phyloP scores from a whole-genome alignment of 2,113 vertebrate species.

The Turnix velox region DNA sequence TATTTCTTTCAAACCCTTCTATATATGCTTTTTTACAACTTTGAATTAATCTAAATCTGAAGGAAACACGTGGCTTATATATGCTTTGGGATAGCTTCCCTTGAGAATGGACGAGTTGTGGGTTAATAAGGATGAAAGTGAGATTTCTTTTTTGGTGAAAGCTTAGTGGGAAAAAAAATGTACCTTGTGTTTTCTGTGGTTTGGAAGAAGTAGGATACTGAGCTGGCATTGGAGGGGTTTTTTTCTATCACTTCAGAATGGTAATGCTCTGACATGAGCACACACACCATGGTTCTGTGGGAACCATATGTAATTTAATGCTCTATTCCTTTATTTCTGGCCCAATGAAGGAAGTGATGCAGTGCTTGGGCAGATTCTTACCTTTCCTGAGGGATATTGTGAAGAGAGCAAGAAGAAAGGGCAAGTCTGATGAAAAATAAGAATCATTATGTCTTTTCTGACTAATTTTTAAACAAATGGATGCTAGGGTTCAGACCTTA shows the following conservation, averaged over 20 bases:
- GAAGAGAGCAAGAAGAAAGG: not conserved
- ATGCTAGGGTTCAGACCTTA: not conserved
- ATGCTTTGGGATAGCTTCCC: not conserved
- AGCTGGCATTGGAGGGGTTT: not conserved
- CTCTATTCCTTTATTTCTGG: not conserved
- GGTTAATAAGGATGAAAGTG: not conserved
- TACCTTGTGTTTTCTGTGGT: not conserved
- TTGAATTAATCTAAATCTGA: not conserved
- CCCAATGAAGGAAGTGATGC: not conserved
- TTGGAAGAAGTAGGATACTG: not conserved
- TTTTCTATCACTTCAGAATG: not conserved
- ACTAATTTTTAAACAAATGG: not conserved
- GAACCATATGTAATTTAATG: not conserved
- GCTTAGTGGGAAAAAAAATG: not conserved
- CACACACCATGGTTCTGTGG: not conserved
- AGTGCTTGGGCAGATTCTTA: not conserved
- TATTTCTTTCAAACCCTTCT: not conserved
- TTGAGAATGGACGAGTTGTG: not conserved
- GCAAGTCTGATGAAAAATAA: not conserved
- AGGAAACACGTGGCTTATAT: not conserved
- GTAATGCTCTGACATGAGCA: not conserved
- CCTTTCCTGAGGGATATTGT: not conserved
- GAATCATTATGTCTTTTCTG: not conserved
- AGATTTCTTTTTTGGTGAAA: not conserved
- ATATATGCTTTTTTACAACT: not conserved